These are phyloP conservation scores for Lycocorax pyrrhopterus DNA, from an alignment of 2,113 vertebrate genomes.

Conservation along the genomic window DNA sequence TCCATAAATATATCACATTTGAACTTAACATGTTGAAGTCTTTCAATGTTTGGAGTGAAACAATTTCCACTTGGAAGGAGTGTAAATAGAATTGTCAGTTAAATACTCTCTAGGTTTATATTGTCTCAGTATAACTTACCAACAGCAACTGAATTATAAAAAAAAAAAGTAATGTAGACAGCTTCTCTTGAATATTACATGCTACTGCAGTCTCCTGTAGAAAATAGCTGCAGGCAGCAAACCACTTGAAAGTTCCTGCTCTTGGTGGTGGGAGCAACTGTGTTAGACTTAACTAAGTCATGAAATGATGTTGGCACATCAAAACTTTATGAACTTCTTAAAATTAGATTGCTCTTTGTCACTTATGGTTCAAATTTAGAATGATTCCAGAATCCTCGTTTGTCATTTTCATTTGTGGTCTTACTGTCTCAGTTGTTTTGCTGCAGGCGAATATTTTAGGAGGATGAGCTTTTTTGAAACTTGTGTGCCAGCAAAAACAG, in stretches of 20 bases:
- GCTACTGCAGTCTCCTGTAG: not conserved
- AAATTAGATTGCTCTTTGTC: not conserved
- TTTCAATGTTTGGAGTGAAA: not conserved
- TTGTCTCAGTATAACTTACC: not conserved
- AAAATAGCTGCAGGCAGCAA: constrained; percentile 29
- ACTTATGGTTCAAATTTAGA: not conserved
- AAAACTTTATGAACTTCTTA: not conserved
- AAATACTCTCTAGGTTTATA: not conserved
- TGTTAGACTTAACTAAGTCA: not conserved
- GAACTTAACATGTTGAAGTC: not conserved
- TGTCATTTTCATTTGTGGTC: constrained; percentile 1
- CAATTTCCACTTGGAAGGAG: not conserved
- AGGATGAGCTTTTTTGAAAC: not conserved
- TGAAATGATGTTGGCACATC: not conserved
- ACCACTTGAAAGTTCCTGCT: not conserved
- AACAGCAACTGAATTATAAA: not conserved
- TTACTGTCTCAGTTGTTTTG: not conserved
- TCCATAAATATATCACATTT: not conserved
- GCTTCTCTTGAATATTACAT: constrained; percentile 27
- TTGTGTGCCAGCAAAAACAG: not conserved
- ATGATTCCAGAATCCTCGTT: not conserved
- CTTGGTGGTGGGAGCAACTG: not conserved
- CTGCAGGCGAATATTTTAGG: not conserved
- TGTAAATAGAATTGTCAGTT: not conserved
- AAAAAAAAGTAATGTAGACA: not conserved